These are phyloP conservation scores for Ochlodes sylvanus DNA, from an alignment of 2,888 invertebrate species.

Conservation along the genomic window DNA sequence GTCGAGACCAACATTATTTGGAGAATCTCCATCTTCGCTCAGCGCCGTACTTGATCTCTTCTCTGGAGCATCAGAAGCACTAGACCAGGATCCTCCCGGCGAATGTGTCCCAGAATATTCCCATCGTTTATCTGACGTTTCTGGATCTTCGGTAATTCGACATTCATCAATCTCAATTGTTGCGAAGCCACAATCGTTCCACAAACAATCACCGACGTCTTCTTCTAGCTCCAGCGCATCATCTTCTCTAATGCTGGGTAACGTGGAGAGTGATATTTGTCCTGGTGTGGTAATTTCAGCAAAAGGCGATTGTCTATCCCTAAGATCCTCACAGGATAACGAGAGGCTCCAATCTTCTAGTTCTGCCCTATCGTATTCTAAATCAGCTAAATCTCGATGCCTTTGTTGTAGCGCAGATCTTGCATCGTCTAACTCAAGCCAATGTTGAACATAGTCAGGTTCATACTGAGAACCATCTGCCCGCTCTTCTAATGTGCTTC, in stretches of 20 bases:
- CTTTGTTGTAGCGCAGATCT: constrained; percentile 88
- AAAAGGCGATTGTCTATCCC: constrained; percentile 81
- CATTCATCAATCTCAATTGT: constrained; percentile 88
- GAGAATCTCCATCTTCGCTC: constrained; percentile 89
- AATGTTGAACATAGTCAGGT: constrained; percentile 90
- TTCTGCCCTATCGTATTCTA: constrained; percentile 91
- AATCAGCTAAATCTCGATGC: constrained; percentile 88
- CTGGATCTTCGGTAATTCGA: constrained; percentile 78
- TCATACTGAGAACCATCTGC: constrained; percentile 87
- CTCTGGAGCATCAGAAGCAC: constrained; percentile 85
- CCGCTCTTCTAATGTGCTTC: constrained; percentile 84
- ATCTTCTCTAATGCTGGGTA: constrained; percentile 90
- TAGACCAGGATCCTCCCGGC: constrained; percentile 87
- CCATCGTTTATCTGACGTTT: constrained; percentile 86
- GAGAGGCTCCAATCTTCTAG: constrained; percentile 92
- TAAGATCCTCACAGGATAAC: constrained; percentile 88
- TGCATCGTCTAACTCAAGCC: constrained; percentile 90
- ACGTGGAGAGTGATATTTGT: constrained; percentile 86
- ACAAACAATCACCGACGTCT: constrained; percentile 89
- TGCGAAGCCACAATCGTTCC: constrained; percentile 90
- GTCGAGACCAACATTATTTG: constrained; percentile 87
- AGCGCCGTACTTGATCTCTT: constrained; percentile 89
- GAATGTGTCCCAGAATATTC: constrained; percentile 86
- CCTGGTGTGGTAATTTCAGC: constrained; percentile 85
- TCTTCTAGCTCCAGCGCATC: constrained; percentile 90